Conservation (phyloP, 2,888 invertebrate species). For the Platynereis dumerilii region DNA sequence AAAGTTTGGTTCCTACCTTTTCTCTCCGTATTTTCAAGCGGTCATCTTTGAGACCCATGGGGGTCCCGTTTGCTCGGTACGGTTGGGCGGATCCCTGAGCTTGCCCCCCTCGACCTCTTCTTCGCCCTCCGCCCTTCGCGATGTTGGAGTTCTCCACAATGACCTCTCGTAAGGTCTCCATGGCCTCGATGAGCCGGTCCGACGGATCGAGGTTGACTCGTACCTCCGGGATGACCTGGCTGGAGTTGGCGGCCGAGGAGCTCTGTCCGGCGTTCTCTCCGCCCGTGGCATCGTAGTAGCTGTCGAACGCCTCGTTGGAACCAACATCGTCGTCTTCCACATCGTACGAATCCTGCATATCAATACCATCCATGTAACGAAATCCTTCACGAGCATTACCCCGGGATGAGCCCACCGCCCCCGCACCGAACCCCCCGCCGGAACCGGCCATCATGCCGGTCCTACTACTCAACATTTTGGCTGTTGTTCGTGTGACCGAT, state of each 20-base stretch:
- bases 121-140: constrained; percentile 26
- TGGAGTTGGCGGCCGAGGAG: neutral
- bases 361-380: constrained; percentile 2
- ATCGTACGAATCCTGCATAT: constrained; percentile 23
- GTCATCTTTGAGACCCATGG: constrained; percentile 34
- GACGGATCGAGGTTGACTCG: constrained; percentile 28
- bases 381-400: neutral
- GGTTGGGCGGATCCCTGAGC: constrained; percentile 2
- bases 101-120: constrained; percentile 15
- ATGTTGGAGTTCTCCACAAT: constrained; percentile 41
- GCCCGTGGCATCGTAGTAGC: constrained; percentile 21
- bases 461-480: too few species aligned
- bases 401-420: neutral
- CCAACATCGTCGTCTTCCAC: constrained; percentile 19
- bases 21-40: constrained; percentile 37
- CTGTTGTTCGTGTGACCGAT: too few species aligned
- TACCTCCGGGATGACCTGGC: constrained; percentile 20
- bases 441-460: neutral
- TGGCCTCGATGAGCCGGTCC: constrained; percentile 40
- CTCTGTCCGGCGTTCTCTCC: too few species aligned
- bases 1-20: constrained; percentile 39
- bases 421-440: neutral
- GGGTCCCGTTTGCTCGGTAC: constrained; percentile 21
- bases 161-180: constrained; percentile 38
- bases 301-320: constrained; percentile 23